A percentile compares a stretch with the other conserved stretches of the same genome.
phyloP scores from a whole-genome alignment of 2,888 invertebrate genomes.

The Charanyca ferruginea region DNA sequence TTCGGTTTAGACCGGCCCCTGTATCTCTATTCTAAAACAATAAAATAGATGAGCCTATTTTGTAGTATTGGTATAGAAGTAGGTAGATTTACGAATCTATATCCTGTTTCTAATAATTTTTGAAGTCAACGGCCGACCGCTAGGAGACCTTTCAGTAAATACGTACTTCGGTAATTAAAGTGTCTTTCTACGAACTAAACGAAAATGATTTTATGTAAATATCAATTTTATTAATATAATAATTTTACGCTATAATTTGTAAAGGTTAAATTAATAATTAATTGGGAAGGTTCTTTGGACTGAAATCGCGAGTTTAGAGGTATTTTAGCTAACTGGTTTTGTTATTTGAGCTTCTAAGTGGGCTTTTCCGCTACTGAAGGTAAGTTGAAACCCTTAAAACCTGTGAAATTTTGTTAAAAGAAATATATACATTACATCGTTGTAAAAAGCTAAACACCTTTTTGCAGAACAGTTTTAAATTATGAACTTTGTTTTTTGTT shows the following conservation, averaged over 20 bases:
- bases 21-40: conserved; percentile 1
- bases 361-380: conserved; percentile 11
- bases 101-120: conserved; percentile 6
- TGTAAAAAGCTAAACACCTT: neutral
- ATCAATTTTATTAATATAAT: conserved; percentile 16
- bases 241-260: conserved; percentile 20
- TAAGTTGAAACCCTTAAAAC: conserved; percentile 21
- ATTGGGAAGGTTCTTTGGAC: conserved; percentile 10
- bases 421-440: neutral
- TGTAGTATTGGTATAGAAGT: conserved; percentile 1
- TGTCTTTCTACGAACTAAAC: neutral
- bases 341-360: conserved; percentile 36
- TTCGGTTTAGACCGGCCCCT: conserved; percentile 3
- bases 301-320: conserved; percentile 12
- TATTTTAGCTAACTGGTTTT: conserved; percentile 33
- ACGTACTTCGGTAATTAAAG: neutral
- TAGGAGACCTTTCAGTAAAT: neutral
- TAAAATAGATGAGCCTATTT: conserved; percentile 1
- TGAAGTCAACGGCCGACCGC: conserved; percentile 14
- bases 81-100: conserved; percentile 3
- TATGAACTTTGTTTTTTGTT: conserved; percentile 28
- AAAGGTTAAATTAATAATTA: conserved; percentile 41
- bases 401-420: conserved; percentile 7
- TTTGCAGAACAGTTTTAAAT: conserved; percentile 24
- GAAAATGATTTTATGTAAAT: conserved; percentile 12